A percentile compares a stretch with the other conserved stretches of the same genome.
phyloP scores from a whole-genome alignment of 2,888 invertebrate genomes.

The Zaprionus lineosus region DNA sequence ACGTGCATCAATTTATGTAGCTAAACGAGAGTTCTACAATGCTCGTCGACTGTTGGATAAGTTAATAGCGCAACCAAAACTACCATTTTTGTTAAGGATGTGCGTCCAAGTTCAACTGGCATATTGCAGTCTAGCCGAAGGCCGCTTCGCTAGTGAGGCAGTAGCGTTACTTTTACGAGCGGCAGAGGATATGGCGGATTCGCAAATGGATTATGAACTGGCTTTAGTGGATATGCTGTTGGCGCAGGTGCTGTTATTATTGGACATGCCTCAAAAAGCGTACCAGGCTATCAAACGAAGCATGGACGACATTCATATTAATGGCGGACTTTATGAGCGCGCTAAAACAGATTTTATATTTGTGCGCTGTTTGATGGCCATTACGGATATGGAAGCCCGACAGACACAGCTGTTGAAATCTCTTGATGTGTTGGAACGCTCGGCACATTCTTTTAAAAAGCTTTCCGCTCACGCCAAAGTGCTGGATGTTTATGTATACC shows the following conservation, averaged over 20 bases:
- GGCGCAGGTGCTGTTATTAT: conserved; percentile 88
- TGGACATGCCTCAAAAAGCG: conserved; percentile 91
- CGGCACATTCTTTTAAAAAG: conserved; percentile 88
- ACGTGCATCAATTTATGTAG: conserved; percentile 81
- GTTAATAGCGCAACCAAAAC: conserved; percentile 73
- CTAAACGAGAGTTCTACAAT: conserved; percentile 81
- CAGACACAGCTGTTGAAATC: conserved; percentile 70
- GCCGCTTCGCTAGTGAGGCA: conserved; percentile 84
- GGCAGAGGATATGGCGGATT: conserved; percentile 88
- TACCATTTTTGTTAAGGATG: conserved; percentile 84
- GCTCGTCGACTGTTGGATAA: conserved; percentile 80
- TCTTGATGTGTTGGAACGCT: conserved; percentile 85
- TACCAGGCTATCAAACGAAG: conserved; percentile 87
- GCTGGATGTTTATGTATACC: conserved; percentile 85
- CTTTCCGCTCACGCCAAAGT: conserved; percentile 90
- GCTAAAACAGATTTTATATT: conserved; percentile 90
- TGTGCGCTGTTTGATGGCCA: conserved; percentile 90
- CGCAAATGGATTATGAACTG: conserved; percentile 90
- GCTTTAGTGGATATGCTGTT: conserved; percentile 90
- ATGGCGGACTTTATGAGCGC: conserved; percentile 91
- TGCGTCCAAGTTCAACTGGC: conserved; percentile 88
- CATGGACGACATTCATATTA: conserved; percentile 88
- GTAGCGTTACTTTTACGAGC: conserved; percentile 87
- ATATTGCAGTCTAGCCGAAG: conserved; percentile 85
- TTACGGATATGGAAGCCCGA: conserved; percentile 81